Evolutionary conservation across 2,113 vertebrate genomes (phyloP).

Genomic region (Rafetus swinhoei): DNA sequence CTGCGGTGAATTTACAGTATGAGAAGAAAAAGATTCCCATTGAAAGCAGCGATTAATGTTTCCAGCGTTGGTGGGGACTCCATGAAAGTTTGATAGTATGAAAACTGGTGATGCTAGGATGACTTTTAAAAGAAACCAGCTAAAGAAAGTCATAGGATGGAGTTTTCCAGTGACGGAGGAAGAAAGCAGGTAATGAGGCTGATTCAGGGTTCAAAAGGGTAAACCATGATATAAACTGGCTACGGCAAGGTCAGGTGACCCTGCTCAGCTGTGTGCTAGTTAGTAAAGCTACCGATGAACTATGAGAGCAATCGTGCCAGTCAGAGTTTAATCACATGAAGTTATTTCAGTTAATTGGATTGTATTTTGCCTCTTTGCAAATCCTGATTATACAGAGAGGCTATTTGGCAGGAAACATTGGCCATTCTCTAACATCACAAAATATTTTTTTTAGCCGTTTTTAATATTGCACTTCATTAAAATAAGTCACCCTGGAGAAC

Average conservation of each 20-base stretch:
- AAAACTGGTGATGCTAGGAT: background rate
- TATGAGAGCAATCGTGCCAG: conserved; percentile 31
- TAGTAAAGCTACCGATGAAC: conserved; percentile 45
- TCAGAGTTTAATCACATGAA: conserved; percentile 57
- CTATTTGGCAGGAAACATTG: conserved; percentile 20
- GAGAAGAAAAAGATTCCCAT: background rate
- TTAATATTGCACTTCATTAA: background rate
- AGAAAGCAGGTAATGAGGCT: background rate
- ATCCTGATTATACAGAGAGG: conserved; percentile 31
- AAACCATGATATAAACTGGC: conserved; percentile 33
- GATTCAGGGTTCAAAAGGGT: conserved; percentile 4
- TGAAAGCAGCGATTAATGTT: background rate
- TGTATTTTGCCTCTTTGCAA: conserved; percentile 47
- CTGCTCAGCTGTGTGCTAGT: conserved; percentile 12
- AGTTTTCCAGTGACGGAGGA: background rate
- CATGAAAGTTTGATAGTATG: background rate
- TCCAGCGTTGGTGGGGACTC: background rate
- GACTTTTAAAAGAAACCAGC: background rate
- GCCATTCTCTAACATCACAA: background rate
- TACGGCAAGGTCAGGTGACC: conserved; percentile 45
- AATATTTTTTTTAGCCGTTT: background rate
- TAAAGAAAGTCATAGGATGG: background rate
- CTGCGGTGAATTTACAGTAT: background rate
- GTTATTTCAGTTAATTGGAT: conserved; percentile 54
- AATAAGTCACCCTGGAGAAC: background rate